A percentile compares a stretch with the other conserved stretches of the same genome.
These are phyloP conservation scores for Yponomeuta plumbellus DNA, from an alignment of 2,888 invertebrate species.

Conservation along the genomic window DNA sequence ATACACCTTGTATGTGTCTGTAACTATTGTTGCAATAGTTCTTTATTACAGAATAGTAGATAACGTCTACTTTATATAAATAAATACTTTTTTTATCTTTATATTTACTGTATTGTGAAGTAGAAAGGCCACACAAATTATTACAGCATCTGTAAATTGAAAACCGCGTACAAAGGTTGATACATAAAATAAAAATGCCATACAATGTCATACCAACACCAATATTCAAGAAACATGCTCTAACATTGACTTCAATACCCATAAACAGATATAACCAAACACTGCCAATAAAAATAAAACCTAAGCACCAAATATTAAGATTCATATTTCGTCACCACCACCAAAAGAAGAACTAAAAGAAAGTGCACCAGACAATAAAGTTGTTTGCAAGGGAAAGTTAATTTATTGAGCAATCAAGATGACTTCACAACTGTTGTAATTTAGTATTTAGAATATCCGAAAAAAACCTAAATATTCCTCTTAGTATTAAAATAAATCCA, in stretches of 20 bases:
- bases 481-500: no score
- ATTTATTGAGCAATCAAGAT: background rate
- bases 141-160: background rate
- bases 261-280: constrained; percentile 16
- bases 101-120: no score
- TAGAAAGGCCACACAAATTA: no score
- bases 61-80: no score
- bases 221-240: constrained; percentile 44
- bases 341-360: constrained; percentile 19
- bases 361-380: constrained; percentile 61
- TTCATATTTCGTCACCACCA: constrained; percentile 22
- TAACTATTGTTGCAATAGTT: no score
- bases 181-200: constrained; percentile 26
- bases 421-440: no score
- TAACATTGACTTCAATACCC: constrained; percentile 29
- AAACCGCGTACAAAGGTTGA: background rate
- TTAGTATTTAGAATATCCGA: no score
- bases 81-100: no score
- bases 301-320: constrained; percentile 1
- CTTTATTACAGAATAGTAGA: no score
- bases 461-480: no score
- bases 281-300: constrained; percentile 5
- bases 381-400: constrained; percentile 11
- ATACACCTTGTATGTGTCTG: no score
- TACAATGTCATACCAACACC: constrained; percentile 74